Evolutionary conservation across 2,797 vertebrate species (phyloP), one percentile per base, ranked within the genome.

Genomic region (Buceros bicornis): DNA sequence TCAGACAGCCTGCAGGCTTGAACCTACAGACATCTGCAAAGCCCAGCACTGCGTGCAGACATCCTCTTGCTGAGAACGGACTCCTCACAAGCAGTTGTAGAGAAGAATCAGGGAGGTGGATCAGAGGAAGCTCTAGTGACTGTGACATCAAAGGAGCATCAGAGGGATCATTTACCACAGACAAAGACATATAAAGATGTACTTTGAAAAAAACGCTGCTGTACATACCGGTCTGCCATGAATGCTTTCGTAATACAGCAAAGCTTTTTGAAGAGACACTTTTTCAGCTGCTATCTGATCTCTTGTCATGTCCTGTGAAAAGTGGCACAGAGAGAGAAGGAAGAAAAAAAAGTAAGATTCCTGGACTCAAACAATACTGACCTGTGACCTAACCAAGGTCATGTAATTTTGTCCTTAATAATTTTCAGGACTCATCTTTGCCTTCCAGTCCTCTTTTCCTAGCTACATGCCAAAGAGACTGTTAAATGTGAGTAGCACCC

Each of bases 201-300:
- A 76, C 13, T 85, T 66, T 4, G 31, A 33, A 72, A 56, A 51
- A 43, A 65, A 29, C 3, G 6, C 11, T 48, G 40, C 61, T 74
- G 25, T 86, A 99, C 99, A 90, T 98, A 99, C 99, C 37, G 99
- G 99, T 97, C 99, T 98, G 33, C 99, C 99, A 6, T 99, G 99
- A 76, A 99, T 99, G 97, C 99, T 99, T 98, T 99, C 99, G 2
- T 99, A 99, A 97, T 99, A 98, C 28, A 99, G 97, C 42, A 99
- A 98, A 60, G 99, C 98, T 97, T 99, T 99, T 89, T 99, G 99
- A 81, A 99, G 98, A 31, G 99, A 98, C 8, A 99, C 98, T 95
- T 99, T 99, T 98, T 99, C 99, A 10, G 98, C 98, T 57, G 98
- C 98, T 56, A 99, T 99, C 97, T 99, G 99, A 96, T 99, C 99